These are phyloP conservation scores for Bungarus multicinctus DNA, from an alignment of 2,113 vertebrate genomes.

Conservation along the genomic window DNA sequence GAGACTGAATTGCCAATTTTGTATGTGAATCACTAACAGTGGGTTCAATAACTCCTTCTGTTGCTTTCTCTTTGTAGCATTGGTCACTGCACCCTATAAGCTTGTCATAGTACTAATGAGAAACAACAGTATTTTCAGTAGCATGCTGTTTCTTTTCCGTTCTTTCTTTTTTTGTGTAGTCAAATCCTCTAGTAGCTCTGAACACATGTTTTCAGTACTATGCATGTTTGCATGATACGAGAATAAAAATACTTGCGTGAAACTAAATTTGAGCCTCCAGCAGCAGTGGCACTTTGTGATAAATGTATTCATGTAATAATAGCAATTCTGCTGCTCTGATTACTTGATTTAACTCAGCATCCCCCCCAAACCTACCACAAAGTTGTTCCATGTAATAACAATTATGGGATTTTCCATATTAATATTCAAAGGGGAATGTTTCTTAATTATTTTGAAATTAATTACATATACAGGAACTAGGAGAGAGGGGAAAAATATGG, in stretches of 20 bases:
- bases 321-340: background rate
- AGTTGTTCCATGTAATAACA: constrained; percentile 37
- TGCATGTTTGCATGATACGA: background rate
- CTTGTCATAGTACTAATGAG: background rate
- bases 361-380: background rate
- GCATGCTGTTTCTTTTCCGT: background rate
- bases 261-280: background rate
- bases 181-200: background rate
- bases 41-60: background rate
- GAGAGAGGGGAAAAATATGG: constrained; percentile 23
- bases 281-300: constrained; percentile 4
- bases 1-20: background rate
- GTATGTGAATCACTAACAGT: background rate
- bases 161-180: too few relatives aligned
- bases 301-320: background rate
- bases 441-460: constrained; percentile 57
- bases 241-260: background rate
- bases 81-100: background rate
- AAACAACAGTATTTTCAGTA: background rate
- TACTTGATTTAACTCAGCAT: accelerated
- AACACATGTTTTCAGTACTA: background rate
- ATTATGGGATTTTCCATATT: constrained; percentile 38
- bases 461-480: constrained; percentile 37
- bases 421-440: constrained; percentile 53
- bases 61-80: background rate